A percentile compares a stretch with the other conserved stretches of the same genome.
phyloP scores from a whole-genome alignment of 2,888 invertebrate species.

The Lomographa bimaculata region DNA sequence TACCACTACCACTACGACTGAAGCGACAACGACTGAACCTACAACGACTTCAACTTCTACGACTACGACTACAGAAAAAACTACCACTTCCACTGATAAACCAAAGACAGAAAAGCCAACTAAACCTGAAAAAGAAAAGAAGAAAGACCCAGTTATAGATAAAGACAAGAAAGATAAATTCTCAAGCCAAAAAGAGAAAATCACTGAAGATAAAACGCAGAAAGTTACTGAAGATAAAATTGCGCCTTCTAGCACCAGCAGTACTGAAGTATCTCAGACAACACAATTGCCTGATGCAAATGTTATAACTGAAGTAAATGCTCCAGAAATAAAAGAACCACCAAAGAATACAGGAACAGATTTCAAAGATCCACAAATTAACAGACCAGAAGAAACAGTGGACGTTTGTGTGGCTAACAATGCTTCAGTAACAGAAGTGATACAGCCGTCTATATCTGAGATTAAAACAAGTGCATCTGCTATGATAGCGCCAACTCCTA shows the following conservation, averaged over 20 bases:
- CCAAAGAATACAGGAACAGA: too few relatives aligned
- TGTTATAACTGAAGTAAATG: constrained; percentile 26
- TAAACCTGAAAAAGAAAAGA: constrained; percentile 64
- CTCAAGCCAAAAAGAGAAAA: too few relatives aligned
- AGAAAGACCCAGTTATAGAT: constrained; percentile 57
- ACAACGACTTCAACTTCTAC: constrained; percentile 30
- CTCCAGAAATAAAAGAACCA: constrained; percentile 15
- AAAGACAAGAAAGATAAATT: constrained; percentile 56
- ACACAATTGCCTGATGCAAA: constrained; percentile 37
- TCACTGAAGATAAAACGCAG: constrained; percentile 25
- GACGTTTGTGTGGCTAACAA: constrained; percentile 47
- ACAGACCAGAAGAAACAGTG: constrained; percentile 44
- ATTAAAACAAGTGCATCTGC: constrained; percentile 30
- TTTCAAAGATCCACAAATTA: not conserved
- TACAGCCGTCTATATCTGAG: constrained; percentile 61
- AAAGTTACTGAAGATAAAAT: constrained; percentile 39
- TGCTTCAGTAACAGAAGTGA: constrained; percentile 51
- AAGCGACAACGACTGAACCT: constrained; percentile 41
- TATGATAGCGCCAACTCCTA: constrained; percentile 61
- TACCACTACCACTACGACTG: constrained; percentile 40
- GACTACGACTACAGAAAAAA: constrained; percentile 29
- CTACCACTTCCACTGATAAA: constrained; percentile 38
- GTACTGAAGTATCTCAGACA: constrained; percentile 18
- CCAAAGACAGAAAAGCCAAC: constrained; percentile 42
- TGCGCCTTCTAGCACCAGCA: constrained; percentile 17